Percentiles rank a stretch among this genome's conserved stretches.
Conservation (phyloP, 1,140 invertebrate genomes). For the Drosophila sproati region DNA sequence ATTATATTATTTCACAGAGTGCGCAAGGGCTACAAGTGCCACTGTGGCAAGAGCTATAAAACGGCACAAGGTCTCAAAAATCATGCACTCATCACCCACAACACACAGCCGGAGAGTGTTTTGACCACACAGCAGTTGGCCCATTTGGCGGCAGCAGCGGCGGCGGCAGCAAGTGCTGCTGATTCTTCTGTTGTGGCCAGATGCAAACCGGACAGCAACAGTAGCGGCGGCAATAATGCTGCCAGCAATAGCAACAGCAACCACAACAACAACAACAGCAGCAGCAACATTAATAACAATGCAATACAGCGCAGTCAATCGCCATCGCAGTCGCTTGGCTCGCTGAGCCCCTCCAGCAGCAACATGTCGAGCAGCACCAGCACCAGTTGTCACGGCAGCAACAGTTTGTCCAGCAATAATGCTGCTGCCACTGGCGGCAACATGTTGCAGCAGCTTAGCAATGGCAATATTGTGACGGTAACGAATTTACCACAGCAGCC, state of each 20-base stretch:
- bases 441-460: conserved; percentile 70
- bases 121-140: conserved; percentile 68
- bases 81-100: conserved; percentile 88
- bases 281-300: conserved; percentile 21
- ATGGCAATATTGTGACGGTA: conserved; percentile 68
- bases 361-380: conserved; percentile 83
- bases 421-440: conserved; percentile 38
- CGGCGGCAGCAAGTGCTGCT: conserved; percentile 13
- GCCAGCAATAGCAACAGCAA: conserved; percentile 17
- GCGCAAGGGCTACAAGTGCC: conserved; percentile 91
- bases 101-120: conserved; percentile 77
- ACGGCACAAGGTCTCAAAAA: conserved; percentile 90
- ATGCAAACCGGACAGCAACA: conserved; percentile 22
- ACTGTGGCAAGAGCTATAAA: conserved; percentile 93
- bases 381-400: conserved; percentile 72
- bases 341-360: conserved; percentile 80
- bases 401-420: conserved; percentile 54
- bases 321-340: conserved; percentile 83
- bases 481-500: conserved; percentile 66
- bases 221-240: conserved; percentile 11
- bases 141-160: conserved; percentile 40
- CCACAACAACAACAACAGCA: conserved; percentile 19
- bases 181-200: conserved; percentile 6
- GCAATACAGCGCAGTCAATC: conserved; percentile 76
- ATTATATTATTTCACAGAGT: conserved; percentile 86